Evolutionary conservation across 2,797 vertebrate species (phyloP).

Genomic region (Mastacembelus armatus): DNA sequence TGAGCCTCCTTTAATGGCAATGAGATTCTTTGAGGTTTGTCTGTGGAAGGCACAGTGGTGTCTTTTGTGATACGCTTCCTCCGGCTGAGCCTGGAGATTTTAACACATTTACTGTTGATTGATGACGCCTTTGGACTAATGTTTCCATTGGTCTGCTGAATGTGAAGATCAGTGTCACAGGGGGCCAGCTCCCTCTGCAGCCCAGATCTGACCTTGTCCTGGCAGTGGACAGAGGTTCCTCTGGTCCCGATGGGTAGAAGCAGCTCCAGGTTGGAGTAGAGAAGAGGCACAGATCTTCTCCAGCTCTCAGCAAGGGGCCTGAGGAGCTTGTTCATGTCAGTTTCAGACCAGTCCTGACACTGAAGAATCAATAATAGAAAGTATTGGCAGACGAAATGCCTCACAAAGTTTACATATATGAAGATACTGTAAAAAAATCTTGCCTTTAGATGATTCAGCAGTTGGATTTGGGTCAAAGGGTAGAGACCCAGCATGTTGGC

Average conservation of each 20-base stretch:
- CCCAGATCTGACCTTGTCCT: conserved; percentile 14
- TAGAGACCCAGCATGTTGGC: conserved; percentile 87
- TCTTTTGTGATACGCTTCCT: conserved; percentile 54
- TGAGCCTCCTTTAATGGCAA: neutral
- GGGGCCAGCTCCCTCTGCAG: conserved; percentile 4
- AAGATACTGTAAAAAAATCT: too few relatives aligned
- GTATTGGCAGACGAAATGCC: neutral
- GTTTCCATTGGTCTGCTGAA: conserved; percentile 31
- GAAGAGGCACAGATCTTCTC: conserved; percentile 84
- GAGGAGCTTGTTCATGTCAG: conserved; percentile 65
- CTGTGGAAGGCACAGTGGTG: neutral
- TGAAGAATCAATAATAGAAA: conserved; percentile 56
- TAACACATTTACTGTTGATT: conserved; percentile 42
- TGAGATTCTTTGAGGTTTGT: conserved; percentile 2
- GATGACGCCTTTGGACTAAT: neutral
- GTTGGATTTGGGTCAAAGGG: conserved; percentile 72
- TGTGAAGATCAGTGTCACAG: conserved; percentile 14
- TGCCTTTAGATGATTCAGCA: conserved; percentile 86
- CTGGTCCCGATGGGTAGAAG: conserved; percentile 77
- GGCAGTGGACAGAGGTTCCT: conserved; percentile 38
- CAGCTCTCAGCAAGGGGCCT: conserved; percentile 88
- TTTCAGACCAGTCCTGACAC: conserved; percentile 75
- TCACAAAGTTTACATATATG: neutral
- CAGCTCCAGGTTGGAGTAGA: conserved; percentile 89
- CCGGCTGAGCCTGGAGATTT: conserved; percentile 75